phyloP scores from a whole-genome alignment of 2,113 vertebrate species.

The Lonchura striata region DNA sequence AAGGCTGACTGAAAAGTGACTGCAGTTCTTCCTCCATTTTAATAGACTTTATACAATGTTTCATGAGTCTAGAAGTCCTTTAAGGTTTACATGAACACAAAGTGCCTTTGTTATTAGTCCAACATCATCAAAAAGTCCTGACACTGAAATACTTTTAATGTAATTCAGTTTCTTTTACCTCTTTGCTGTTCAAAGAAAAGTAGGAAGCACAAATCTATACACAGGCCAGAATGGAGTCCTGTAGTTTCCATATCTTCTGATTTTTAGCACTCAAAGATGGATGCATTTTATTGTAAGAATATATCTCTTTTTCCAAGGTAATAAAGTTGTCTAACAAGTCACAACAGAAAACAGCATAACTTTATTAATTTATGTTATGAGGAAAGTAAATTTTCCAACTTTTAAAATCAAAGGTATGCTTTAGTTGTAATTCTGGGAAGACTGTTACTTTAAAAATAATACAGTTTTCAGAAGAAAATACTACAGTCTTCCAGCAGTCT shows the following conservation, averaged over 20 bases:
- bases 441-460: neutral
- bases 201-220: neutral
- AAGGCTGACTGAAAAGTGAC: neutral
- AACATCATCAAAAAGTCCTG: neutral
- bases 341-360: neutral
- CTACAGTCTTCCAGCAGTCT: neutral
- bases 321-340: neutral
- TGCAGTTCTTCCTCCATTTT: neutral
- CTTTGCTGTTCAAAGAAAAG: neutral
- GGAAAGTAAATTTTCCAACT: neutral
- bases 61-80: neutral
- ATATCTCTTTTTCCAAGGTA: neutral
- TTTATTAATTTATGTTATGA: neutral
- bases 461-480: neutral
- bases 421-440: neutral
- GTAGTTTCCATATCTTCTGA: neutral
- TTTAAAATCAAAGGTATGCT: neutral
- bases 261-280: neutral
- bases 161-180: neutral
- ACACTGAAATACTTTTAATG: neutral
- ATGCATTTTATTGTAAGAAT: neutral
- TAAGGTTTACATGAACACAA: neutral
- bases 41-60: neutral
- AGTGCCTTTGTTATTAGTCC: neutral
- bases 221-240: neutral